phyloP scores from a whole-genome alignment of 1,140 invertebrate species.

The Ips typographus region DNA sequence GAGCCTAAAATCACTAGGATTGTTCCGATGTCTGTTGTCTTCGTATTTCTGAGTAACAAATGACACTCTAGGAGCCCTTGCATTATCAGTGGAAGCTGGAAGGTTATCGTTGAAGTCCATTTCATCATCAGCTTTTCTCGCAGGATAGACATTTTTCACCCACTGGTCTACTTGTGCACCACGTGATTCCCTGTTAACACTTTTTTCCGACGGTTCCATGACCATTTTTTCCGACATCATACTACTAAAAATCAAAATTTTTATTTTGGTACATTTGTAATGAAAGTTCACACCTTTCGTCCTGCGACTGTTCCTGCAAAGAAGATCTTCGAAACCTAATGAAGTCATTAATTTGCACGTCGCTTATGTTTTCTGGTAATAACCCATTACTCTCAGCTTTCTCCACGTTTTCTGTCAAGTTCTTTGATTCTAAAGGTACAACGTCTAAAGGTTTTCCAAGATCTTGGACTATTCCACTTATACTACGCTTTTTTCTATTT shows the following conservation, averaged over 20 bases:
- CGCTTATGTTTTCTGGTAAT: not conserved
- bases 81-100: constrained; percentile 32
- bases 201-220: constrained; percentile 26
- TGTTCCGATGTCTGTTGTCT: constrained; percentile 27
- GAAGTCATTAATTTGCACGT: constrained; percentile 45
- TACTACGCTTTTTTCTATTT: constrained; percentile 16
- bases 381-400: constrained; percentile 2
- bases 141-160: constrained; percentile 46
- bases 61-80: constrained; percentile 43
- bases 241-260: not conserved
- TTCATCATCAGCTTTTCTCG: constrained; percentile 32
- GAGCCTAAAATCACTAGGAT: constrained; percentile 26
- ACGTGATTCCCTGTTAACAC: constrained; percentile 36
- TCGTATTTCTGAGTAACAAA: constrained; percentile 46
- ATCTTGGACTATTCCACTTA: constrained; percentile 16
- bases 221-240: constrained; percentile 28
- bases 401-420: constrained; percentile 24
- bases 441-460: constrained; percentile 41
- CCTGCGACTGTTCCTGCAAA: not conserved
- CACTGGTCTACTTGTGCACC: constrained; percentile 43
- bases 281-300: not conserved
- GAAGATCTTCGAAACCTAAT: constrained; percentile 42
- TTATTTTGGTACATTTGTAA: not conserved
- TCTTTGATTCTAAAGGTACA: constrained; percentile 27
- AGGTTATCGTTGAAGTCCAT: constrained; percentile 36